Evolutionary conservation across 2,888 invertebrate genomes (phyloP).

Genomic region (Odiellus spinosus): DNA sequence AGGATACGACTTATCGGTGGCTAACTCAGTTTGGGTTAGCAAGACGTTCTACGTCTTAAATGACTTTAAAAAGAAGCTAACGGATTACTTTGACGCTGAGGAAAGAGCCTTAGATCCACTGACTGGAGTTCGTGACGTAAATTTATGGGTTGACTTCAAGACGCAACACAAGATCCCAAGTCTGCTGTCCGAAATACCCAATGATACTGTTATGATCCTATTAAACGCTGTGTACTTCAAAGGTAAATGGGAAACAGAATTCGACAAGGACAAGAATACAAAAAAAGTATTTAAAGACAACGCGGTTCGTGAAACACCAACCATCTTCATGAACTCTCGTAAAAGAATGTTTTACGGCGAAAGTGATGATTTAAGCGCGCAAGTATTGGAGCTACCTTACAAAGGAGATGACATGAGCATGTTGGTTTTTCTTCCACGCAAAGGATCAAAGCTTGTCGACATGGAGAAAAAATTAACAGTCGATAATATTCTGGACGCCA

Average conservation of each 20-base stretch:
- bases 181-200: not conserved
- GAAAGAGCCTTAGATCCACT: too few relatives aligned
- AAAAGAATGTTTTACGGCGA: not conserved
- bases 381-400: slow-evolving; percentile 1
- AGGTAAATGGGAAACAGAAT: not conserved
- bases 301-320: not conserved
- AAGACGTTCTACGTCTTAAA: too few relatives aligned
- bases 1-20: too few relatives aligned
- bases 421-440: not conserved
- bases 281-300: not conserved
- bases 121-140: too few relatives aligned
- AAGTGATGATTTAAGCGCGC: not conserved
- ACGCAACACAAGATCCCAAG: not conserved
- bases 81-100: too few relatives aligned
- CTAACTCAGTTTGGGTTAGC: too few relatives aligned
- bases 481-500: not conserved
- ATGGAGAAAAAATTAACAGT: not conserved
- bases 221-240: not conserved
- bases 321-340: not conserved
- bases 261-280: not conserved
- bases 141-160: not conserved
- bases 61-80: too few relatives aligned
- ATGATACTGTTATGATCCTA: not conserved
- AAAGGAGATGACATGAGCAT: slow-evolving; percentile 1
- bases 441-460: not conserved